Percentiles rank a stretch among this genome's conserved stretches.
Conservation (phyloP, 2,797 vertebrate species). For the Graptemys geographica region DNA sequence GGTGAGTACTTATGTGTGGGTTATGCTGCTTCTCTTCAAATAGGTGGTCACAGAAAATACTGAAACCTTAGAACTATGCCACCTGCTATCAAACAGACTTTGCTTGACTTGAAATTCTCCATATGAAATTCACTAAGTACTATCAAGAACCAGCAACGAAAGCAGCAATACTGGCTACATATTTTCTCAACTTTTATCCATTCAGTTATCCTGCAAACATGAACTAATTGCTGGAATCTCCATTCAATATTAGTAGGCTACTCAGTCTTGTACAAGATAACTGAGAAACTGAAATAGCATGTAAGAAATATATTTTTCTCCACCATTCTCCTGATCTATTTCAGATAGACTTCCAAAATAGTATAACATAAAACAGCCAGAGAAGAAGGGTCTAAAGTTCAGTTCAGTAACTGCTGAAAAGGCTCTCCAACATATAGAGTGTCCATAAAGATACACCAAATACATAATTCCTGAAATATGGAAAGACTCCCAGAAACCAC, state of each 20-base stretch:
- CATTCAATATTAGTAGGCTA: not conserved
- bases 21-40: not conserved
- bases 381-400: not conserved
- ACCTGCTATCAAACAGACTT: not conserved
- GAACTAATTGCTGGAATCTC: not conserved
- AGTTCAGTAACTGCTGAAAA: no score
- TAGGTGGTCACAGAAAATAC: not conserved
- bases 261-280: not conserved
- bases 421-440: not conserved
- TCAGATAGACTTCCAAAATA: not conserved
- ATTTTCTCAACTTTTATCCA: not conserved
- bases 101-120: not conserved
- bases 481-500: not conserved
- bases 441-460: not conserved
- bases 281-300: not conserved
- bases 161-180: no score
- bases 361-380: not conserved
- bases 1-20: accelerated
- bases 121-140: not conserved
- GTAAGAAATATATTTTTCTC: not conserved
- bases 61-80: not conserved
- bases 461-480: not conserved
- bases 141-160: no score
- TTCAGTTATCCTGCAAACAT: not conserved
- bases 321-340: not conserved